Conservation (phyloP, 2,888 invertebrate species). For the Chouioia cunea region DNA sequence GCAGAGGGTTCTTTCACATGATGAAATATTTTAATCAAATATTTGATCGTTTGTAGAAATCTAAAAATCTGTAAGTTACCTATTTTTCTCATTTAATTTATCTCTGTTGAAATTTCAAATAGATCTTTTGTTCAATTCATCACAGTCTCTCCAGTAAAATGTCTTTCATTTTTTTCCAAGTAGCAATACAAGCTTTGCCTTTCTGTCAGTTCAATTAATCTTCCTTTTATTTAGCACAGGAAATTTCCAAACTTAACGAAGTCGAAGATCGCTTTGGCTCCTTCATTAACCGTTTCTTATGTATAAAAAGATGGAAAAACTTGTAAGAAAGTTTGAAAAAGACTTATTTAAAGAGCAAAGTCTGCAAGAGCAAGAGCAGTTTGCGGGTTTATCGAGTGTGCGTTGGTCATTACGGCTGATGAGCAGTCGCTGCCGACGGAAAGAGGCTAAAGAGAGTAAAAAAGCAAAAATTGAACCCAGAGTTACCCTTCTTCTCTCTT, state of each 20-base stretch:
- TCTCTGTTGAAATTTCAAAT: too few species aligned
- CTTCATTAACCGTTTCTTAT: not conserved
- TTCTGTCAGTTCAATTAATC: conserved; percentile 9
- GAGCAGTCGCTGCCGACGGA: conserved; percentile 19
- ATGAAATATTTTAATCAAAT: too few species aligned
- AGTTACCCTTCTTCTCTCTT: not conserved
- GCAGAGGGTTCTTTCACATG: too few species aligned
- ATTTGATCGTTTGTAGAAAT: too few species aligned
- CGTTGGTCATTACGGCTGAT: conserved; percentile 34
- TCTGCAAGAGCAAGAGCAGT: not conserved
- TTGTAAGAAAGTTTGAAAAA: not conserved
- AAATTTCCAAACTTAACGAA: conserved; percentile 13
- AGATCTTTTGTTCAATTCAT: too few species aligned
- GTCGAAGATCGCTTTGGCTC: conserved; percentile 6
- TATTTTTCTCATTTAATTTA: too few species aligned
- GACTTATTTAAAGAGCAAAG: conserved; percentile 14
- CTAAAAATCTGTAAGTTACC: too few species aligned
- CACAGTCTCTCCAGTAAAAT: too few species aligned
- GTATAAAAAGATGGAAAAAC: conserved; percentile 13
- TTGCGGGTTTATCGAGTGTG: conserved; percentile 35
- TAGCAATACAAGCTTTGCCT: not conserved
- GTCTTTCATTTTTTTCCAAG: too few species aligned
- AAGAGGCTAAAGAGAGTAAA: not conserved
- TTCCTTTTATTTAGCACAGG: not conserved
- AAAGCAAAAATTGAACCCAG: conserved; percentile 17